These are phyloP conservation scores for Tragelaphus scriptus DNA, from an alignment of 2,113 vertebrate species.

Conservation along the genomic window DNA sequence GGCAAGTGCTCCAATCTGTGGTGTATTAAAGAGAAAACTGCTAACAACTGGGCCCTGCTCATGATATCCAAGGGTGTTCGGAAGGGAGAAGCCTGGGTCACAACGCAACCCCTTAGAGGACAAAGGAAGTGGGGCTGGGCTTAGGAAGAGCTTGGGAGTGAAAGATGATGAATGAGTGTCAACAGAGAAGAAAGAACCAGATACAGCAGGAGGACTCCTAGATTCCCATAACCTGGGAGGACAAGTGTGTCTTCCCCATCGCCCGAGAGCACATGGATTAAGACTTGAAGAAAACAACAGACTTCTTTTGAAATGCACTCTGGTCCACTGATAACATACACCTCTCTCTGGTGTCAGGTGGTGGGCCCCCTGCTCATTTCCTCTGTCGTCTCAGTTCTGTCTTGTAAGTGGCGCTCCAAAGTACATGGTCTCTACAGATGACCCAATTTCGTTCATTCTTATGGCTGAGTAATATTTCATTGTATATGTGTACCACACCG, in stretches of 20 bases:
- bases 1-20: background rate
- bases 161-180: background rate
- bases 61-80: background rate
- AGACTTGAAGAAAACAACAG: background rate
- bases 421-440: background rate
- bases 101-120: background rate
- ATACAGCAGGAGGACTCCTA: background rate
- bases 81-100: background rate
- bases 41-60: background rate
- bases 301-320: background rate
- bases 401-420: background rate
- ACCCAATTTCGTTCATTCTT: background rate
- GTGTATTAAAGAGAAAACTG: background rate
- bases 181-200: background rate
- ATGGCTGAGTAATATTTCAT: background rate
- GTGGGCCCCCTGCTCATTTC: background rate
- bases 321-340: rapidly evolving
- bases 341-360: background rate
- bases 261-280: rapidly evolving
- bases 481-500: background rate
- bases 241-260: background rate
- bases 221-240: background rate
- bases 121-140: background rate
- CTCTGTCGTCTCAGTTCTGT: background rate
- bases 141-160: background rate